Evolutionary conservation across 1,140 invertebrate genomes (phyloP).

Genomic region (Temnothorax nylanderi): DNA sequence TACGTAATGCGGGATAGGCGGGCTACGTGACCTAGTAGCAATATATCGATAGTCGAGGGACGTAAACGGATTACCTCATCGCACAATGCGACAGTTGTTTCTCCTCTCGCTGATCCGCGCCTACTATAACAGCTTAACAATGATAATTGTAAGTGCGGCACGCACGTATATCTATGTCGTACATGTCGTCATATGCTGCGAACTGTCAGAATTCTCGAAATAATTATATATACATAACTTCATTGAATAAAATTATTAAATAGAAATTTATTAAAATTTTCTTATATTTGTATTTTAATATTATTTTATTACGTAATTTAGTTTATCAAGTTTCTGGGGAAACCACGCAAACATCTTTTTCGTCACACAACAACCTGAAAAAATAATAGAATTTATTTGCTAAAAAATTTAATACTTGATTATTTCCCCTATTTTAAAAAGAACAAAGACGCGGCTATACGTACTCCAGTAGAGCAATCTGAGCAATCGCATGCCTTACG

Average conservation of each 20-base stretch:
- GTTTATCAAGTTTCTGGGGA: neutral
- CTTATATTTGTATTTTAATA: neutral
- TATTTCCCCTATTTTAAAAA: neutral
- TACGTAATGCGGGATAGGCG: slow-evolving; percentile 34
- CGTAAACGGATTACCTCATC: slow-evolving; percentile 44
- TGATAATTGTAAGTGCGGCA: neutral
- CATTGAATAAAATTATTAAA: neutral
- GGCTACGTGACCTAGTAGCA: slow-evolving; percentile 54
- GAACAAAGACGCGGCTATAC: neutral
- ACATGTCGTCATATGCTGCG: neutral
- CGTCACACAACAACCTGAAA: neutral
- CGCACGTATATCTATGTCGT: neutral
- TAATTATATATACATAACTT: neutral
- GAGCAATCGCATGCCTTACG: neutral
- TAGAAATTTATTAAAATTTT: neutral
- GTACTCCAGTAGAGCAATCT: neutral
- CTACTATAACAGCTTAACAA: slow-evolving; percentile 26
- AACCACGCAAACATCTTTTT: neutral
- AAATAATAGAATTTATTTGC: neutral
- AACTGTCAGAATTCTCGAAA: neutral
- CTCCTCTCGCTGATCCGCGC: neutral
- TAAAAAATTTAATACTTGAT: neutral
- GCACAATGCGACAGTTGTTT: slow-evolving; percentile 47
- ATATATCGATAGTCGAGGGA: slow-evolving; percentile 49
- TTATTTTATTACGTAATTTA: neutral